These are phyloP conservation scores for Proisotoma minuta DNA, from an alignment of 2,888 invertebrate genomes.

Conservation along the genomic window DNA sequence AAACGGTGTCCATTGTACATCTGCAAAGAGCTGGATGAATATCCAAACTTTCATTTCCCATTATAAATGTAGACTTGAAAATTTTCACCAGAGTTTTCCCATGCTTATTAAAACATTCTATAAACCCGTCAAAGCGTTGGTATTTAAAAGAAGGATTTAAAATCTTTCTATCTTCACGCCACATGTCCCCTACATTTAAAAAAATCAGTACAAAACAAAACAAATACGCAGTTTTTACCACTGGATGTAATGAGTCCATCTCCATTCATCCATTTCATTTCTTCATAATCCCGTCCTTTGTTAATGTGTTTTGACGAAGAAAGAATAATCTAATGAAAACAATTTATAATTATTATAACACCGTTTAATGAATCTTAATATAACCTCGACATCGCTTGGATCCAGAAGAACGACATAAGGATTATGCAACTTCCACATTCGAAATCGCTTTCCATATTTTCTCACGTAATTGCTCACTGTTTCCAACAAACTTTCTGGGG, in stretches of 20 bases:
- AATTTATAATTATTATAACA: neutral
- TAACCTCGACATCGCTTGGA: slow-evolving; percentile 15
- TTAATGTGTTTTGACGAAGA: slow-evolving; percentile 14
- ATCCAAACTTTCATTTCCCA: neutral
- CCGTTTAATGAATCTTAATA: neutral
- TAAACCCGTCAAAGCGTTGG: slow-evolving; percentile 7
- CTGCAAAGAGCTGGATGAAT: neutral
- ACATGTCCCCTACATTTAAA: slow-evolving; percentile 11
- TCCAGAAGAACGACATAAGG: slow-evolving; percentile 12
- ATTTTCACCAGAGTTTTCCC: neutral
- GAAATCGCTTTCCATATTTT: slow-evolving; percentile 6
- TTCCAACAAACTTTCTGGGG: neutral
- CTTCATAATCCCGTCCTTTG: slow-evolving; percentile 14
- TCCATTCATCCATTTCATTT: slow-evolving; percentile 12
- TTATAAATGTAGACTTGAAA: neutral
- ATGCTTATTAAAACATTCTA: slow-evolving; percentile 8
- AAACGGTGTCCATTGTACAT: neutral
- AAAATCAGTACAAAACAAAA: neutral
- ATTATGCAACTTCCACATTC: slow-evolving; percentile 12
- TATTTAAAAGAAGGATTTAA: slow-evolving; percentile 20
- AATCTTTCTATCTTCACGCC: slow-evolving; percentile 17
- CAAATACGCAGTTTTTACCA: slow-evolving; percentile 7
- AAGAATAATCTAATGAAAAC: neutral
- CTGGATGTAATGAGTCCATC: slow-evolving; percentile 14
- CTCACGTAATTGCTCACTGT: neutral